phyloP scores from a whole-genome alignment of 2,888 invertebrate genomes.

The Zaprionus obscuricornis region DNA sequence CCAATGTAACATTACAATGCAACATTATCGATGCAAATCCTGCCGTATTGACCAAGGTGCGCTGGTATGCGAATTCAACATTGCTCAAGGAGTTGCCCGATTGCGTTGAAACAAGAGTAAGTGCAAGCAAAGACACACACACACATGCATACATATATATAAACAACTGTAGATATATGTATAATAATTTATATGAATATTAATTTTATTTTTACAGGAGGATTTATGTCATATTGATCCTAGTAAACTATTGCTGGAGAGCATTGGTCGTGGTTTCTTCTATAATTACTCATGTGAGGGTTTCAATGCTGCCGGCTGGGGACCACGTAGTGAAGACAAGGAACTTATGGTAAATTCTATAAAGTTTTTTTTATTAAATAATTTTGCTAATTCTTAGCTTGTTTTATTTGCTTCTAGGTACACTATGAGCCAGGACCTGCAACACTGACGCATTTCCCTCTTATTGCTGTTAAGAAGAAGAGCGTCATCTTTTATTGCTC shows the following conservation, averaged over 20 bases:
- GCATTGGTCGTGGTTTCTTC: slow-evolving; percentile 94
- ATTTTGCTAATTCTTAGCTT: not conserved
- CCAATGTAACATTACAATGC: slow-evolving; percentile 92
- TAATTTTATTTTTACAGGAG: slow-evolving; percentile 74
- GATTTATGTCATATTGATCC: slow-evolving; percentile 94
- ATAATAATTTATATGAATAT: no score
- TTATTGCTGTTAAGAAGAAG: slow-evolving; percentile 91
- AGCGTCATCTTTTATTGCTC: slow-evolving; percentile 92
- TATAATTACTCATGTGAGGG: slow-evolving; percentile 98
- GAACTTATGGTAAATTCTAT: slow-evolving; percentile 87
- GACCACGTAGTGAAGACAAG: slow-evolving; percentile 89
- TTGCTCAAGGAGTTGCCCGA: slow-evolving; percentile 93
- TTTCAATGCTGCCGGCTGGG: slow-evolving; percentile 95
- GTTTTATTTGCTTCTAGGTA: slow-evolving; percentile 60
- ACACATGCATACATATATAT: no score
- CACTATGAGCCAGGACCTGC: slow-evolving; percentile 93
- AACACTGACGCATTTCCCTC: slow-evolving; percentile 89
- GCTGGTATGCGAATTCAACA: slow-evolving; percentile 94
- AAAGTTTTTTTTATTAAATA: not conserved
- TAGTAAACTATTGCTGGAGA: slow-evolving; percentile 91
- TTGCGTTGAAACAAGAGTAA: slow-evolving; percentile 84
- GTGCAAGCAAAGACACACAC: slow-evolving; percentile 22
- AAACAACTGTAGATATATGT: no score
- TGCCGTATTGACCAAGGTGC: slow-evolving; percentile 88
- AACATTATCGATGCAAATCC: slow-evolving; percentile 93